A percentile compares a stretch with the other conserved stretches of the same genome.
Evolutionary conservation across 2,113 vertebrate species (phyloP).

Genomic region (Tricholaema leucomelas): DNA sequence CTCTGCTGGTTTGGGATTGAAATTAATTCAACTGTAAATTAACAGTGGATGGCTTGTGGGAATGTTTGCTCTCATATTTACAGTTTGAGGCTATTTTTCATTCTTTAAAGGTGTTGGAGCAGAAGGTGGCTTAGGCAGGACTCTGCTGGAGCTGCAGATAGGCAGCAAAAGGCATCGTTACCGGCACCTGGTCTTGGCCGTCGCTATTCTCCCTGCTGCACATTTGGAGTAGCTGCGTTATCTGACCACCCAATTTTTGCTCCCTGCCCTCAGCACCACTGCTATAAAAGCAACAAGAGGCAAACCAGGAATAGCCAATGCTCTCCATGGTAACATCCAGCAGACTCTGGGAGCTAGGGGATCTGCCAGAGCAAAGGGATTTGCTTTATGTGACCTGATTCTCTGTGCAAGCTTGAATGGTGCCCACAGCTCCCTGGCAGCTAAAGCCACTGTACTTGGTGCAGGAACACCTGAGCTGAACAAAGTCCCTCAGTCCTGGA

Average conservation of each 20-base stretch:
- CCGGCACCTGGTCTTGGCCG: too few species aligned
- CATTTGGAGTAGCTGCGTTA: background rate
- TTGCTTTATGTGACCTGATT: background rate
- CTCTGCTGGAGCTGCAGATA: background rate
- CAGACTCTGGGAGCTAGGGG: background rate
- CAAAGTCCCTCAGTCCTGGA: background rate
- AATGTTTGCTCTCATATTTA: constrained; percentile 23
- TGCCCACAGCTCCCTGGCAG: background rate
- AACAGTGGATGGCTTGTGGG: constrained; percentile 49
- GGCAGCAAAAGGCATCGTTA: background rate
- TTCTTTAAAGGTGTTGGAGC: background rate
- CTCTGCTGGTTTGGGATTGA: constrained; percentile 55
- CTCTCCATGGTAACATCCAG: background rate
- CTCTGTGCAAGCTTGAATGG: accelerated
- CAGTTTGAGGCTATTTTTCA: background rate
- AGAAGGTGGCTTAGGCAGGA: background rate
- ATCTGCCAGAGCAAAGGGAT: background rate
- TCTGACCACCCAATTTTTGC: background rate
- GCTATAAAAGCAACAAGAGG: background rate
- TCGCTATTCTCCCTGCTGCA: background rate
- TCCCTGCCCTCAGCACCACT: background rate
- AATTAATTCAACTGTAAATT: constrained; percentile 55
- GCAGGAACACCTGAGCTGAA: background rate
- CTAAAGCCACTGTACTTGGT: accelerated
- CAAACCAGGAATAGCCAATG: background rate